Conservation (phyloP, 2,113 vertebrate genomes). For the Nyctibius bracteatus region DNA sequence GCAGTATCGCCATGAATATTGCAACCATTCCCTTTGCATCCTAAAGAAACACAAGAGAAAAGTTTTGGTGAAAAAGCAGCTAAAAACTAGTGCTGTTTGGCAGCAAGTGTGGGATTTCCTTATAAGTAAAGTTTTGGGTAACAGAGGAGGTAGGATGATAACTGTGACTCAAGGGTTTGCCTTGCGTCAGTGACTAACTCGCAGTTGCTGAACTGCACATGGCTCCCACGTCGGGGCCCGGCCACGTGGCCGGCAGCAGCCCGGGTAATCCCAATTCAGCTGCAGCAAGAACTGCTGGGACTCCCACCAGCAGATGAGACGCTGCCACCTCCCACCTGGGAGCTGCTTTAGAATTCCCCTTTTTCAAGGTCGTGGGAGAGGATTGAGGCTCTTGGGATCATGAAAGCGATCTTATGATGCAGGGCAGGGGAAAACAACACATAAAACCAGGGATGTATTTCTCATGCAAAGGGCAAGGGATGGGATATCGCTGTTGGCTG, state of each 20-base stretch:
- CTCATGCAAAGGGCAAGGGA: background rate
- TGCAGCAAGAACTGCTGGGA: background rate
- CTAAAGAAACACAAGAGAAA: background rate
- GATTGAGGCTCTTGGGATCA: background rate
- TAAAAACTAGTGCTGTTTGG: rapidly evolving
- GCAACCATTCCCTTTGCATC: background rate
- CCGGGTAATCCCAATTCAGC: background rate
- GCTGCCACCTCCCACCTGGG: background rate
- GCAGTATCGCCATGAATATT: rapidly evolving
- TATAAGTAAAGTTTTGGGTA: background rate
- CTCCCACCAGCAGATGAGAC: background rate
- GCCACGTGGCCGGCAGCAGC: background rate
- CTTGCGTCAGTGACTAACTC: background rate
- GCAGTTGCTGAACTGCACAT: background rate
- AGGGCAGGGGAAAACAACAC: too few species aligned
- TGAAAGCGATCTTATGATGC: background rate
- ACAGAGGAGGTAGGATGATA: background rate
- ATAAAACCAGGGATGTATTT: background rate
- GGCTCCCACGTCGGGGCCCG: background rate
- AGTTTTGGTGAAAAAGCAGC: background rate
- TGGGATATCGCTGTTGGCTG: background rate
- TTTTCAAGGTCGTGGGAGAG: background rate
- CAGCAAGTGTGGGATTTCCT: background rate
- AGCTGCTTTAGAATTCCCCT: background rate
- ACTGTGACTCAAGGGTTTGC: background rate